Evolutionary conservation across 2,113 vertebrate species (phyloP).

Genomic region (Phalacrocorax brasilianus): DNA sequence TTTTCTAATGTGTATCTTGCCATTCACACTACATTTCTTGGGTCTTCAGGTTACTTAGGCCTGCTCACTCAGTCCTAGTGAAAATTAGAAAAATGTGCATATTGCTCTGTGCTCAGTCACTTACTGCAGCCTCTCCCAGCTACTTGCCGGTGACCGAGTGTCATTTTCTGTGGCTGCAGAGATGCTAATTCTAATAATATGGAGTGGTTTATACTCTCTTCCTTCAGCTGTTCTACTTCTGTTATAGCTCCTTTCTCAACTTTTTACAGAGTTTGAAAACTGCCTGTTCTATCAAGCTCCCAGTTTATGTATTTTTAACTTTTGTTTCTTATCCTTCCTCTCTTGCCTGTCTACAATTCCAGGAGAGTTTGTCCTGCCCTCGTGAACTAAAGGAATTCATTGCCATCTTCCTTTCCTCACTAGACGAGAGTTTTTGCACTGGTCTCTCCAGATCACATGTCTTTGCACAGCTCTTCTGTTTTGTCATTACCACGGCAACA

Average conservation of each 20-base stretch:
- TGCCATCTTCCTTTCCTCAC: background rate
- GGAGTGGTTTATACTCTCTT: background rate
- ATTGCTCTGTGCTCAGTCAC: background rate
- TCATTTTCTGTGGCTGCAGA: background rate
- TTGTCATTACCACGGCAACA: conserved; percentile 19
- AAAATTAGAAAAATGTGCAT: background rate
- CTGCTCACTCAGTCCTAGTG: background rate
- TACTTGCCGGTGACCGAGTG: background rate
- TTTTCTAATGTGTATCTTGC: background rate
- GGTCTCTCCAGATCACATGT: conserved; percentile 14
- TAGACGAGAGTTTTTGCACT: background rate
- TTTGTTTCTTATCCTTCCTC: background rate
- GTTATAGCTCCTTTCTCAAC: background rate
- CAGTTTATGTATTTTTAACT: background rate
- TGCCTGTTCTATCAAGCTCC: background rate
- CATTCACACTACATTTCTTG: background rate
- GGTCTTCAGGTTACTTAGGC: background rate
- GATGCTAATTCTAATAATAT: background rate
- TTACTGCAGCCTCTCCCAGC: background rate
- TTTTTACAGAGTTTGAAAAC: background rate
- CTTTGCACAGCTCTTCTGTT: conserved; percentile 46
- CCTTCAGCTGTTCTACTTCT: background rate
- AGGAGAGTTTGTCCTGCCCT: background rate
- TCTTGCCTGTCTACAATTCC: background rate
- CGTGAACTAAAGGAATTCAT: background rate